Conservation (phyloP, 2,797 vertebrate genomes). For the Oreochromis grahami region DNA sequence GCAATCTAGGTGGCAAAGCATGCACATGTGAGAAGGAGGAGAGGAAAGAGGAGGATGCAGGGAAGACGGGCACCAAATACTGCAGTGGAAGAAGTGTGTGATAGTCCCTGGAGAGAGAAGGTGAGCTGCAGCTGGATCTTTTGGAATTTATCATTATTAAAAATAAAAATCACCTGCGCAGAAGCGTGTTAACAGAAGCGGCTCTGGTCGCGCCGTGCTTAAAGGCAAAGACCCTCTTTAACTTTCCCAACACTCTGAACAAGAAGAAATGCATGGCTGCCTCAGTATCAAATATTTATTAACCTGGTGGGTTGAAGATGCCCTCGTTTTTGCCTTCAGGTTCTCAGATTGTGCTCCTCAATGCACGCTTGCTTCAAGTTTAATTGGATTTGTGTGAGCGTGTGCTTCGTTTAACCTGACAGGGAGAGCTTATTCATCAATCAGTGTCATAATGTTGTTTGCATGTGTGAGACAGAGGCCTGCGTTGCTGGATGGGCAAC, state of each 20-base stretch:
- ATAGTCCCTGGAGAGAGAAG: neutral
- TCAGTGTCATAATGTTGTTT: conserved; percentile 34
- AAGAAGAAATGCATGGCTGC: conserved; percentile 52
- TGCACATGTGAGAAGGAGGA: conserved; percentile 11
- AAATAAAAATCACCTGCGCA: conserved; percentile 7
- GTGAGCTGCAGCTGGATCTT: conserved; percentile 19
- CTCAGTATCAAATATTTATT: conserved; percentile 68
- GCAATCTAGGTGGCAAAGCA: conserved; percentile 39
- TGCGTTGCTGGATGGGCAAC: neutral
- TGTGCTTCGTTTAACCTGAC: conserved; percentile 31
- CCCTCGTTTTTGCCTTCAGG: conserved; percentile 15
- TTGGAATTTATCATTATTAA: conserved; percentile 2
- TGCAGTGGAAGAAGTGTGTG: conserved; percentile 37
- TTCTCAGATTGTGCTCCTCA: neutral
- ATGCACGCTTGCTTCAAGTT: conserved; percentile 11
- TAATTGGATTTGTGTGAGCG: conserved; percentile 38
- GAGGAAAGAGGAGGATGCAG: neutral
- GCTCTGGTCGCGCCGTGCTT: neutral
- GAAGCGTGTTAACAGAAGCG: neutral
- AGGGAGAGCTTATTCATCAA: conserved; percentile 8
- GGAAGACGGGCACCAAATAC: conserved; percentile 3
- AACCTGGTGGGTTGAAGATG: conserved; percentile 33
- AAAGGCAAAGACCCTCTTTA: conserved; percentile 27
- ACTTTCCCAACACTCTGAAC: conserved; percentile 32
- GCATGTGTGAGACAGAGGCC: conserved; percentile 7